Evolutionary conservation across 1,140 invertebrate genomes (phyloP).

Genomic region (Leptinotarsa texana): DNA sequence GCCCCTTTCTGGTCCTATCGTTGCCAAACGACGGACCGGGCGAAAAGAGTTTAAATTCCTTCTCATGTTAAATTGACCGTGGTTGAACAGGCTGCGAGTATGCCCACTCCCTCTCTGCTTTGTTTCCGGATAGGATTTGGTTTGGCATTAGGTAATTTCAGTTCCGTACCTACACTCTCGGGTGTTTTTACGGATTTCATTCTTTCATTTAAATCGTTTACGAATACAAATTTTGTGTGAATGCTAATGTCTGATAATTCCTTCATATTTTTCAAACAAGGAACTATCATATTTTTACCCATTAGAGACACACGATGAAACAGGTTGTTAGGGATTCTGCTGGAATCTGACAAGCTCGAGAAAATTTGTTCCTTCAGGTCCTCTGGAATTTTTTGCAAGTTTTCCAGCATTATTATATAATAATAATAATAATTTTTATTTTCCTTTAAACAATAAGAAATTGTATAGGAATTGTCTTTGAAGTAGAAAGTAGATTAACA

Average conservation of each 20-base stretch:
- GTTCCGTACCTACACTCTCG: conserved; percentile 12
- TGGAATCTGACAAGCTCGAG: not conserved
- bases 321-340: not conserved
- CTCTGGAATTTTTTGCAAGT: not conserved
- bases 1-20: not conserved
- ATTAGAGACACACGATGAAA: conserved; percentile 1
- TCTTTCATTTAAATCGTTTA: conserved; percentile 9
- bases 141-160: not conserved
- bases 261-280: not conserved
- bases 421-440: too few species aligned
- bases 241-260: not conserved
- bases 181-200: not conserved
- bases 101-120: not conserved
- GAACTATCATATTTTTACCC: conserved; percentile 12
- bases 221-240: not conserved
- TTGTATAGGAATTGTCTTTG: too few species aligned
- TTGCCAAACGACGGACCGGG: not conserved
- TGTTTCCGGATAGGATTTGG: not conserved
- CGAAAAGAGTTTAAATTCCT: not conserved
- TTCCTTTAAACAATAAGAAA: too few species aligned
- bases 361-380: not conserved
- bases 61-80: not conserved
- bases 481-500: too few species aligned
- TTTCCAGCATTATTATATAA: conserved; percentile 6
- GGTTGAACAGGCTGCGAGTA: not conserved